Base-by-base conservation (phyloP, 1,140 invertebrate species). In the Adoxophyes honmai region DNA sequence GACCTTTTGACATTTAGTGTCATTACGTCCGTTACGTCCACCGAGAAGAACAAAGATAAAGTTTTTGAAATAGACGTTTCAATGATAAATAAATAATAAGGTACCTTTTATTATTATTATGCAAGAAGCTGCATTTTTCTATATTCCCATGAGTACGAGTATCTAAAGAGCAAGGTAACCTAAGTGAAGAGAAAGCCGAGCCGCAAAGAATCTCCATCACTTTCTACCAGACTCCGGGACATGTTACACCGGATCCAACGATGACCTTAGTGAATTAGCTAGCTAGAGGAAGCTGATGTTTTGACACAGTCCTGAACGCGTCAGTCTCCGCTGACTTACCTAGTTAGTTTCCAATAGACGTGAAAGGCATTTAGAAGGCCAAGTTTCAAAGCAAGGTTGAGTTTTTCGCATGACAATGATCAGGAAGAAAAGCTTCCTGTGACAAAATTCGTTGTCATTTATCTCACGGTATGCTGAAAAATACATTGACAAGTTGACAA, bases 221-320 rank as follows among this genome's bases (percentile, higher is more conserved):
- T 70, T 70, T 70, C 67, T 70, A 70, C 54, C 34, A 48, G 55
- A 60, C 52, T 13, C 36, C n/a, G 28, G 56, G 44, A 66, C 67
- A 55, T 56, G 67, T 64, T 60, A 63, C 52, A 66, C 64, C 61
- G 67, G 67, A 63, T 66, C 54, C 52, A 0, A 37, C 13, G 7
- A 28, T 28, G 21, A 28, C 21, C 21, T 28, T 6, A 28, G 21
- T 3, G 21, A 28, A 6, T 28, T 2, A 6, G 6, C 21, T 28
- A 3, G 21, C 6, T 3, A 6, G 6, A 28, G 6, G 21, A 28
- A 28, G 21, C 21, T 6, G 21, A 3, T 28, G 21, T 28, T 28
- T 28, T 28, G 21, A 28, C 21, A 28, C 2, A 28, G 6, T 28
- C 21, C 21, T 28, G 21, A 28, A 2, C 6, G 21, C 6, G 21